These are phyloP conservation scores for Galemys pyrenaicus DNA, from an alignment of 2,113 vertebrate species.

Conservation along the genomic window DNA sequence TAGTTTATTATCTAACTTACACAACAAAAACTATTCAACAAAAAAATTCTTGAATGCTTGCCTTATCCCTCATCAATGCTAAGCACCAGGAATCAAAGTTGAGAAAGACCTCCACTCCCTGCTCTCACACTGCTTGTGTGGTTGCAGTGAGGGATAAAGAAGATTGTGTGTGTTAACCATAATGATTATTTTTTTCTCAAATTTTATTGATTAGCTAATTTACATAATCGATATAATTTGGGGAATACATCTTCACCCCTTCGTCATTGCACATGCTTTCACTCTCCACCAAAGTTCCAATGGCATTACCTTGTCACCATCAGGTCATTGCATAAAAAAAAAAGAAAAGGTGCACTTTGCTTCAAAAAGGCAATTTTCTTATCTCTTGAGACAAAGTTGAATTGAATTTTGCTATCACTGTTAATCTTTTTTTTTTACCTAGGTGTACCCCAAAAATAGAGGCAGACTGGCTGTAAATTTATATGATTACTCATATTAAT, in stretches of 20 bases:
- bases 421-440: not conserved
- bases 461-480: not conserved
- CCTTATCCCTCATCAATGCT: not conserved
- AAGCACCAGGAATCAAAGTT: not conserved
- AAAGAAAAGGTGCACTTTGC: not conserved
- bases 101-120: not conserved
- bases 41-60: not conserved
- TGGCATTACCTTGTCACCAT: not conserved
- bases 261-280: too few species aligned
- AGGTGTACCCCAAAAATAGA: not conserved
- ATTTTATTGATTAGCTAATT: too few species aligned
- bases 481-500: not conserved
- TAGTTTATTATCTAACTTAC: not conserved
- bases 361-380: not conserved
- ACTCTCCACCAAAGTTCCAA: too few species aligned
- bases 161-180: not conserved
- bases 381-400: not conserved
- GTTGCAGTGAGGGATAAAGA: not conserved
- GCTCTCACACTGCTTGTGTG: not conserved
- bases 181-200: not conserved
- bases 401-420: not conserved
- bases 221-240: too few species aligned
- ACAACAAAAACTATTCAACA: not conserved
- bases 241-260: too few species aligned
- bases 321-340: too few species aligned